These are phyloP conservation scores for Oxystoma pomonae DNA, from an alignment of 2,888 invertebrate species.

Conservation along the genomic window DNA sequence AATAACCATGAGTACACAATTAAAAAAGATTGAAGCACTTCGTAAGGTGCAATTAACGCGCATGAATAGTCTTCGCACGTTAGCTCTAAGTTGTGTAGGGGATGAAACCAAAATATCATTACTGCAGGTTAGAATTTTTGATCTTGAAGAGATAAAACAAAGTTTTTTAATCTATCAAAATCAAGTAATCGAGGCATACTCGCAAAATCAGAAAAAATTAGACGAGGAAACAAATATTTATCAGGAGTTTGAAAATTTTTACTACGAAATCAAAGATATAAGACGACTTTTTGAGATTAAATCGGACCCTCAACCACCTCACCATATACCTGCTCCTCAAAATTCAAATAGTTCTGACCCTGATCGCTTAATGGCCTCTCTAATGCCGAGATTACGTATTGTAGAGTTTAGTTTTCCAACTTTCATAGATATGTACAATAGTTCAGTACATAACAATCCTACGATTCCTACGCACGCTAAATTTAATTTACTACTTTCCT, in stretches of 20 bases:
- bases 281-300: background rate
- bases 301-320: background rate
- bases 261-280: background rate
- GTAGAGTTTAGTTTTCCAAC: background rate
- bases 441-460: background rate
- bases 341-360: background rate
- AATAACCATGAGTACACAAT: background rate
- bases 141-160: background rate
- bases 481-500: background rate
- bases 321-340: background rate
- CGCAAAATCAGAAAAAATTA: conserved; percentile 1
- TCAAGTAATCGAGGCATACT: background rate
- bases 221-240: background rate
- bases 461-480: background rate
- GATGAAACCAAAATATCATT: background rate
- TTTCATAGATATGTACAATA: background rate
- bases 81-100: background rate
- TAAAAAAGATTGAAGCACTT: conserved; percentile 1
- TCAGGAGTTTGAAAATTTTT: background rate
- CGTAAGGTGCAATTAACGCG: background rate
- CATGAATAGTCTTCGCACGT: background rate
- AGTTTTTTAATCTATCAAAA: background rate
- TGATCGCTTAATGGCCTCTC: background rate
- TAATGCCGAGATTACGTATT: background rate
- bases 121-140: background rate